Evolutionary conservation across 2,797 vertebrate species (phyloP).

Genomic region (Salarias fasciatus): DNA sequence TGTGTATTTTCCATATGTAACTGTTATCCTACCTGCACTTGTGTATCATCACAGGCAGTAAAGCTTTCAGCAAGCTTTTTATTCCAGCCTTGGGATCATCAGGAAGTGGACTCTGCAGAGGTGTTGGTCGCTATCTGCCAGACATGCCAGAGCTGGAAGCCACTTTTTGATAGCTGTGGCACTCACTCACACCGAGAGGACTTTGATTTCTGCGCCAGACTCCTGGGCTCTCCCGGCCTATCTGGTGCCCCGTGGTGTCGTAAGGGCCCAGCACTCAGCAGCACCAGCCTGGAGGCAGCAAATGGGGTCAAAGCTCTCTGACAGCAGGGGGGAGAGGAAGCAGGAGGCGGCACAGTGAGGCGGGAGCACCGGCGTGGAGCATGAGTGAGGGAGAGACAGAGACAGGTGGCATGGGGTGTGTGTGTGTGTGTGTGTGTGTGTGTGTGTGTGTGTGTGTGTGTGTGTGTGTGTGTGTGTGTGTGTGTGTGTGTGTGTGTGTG

Average conservation of each 20-base stretch:
- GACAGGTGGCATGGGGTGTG: slow-evolving; percentile 21
- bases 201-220: slow-evolving; percentile 71
- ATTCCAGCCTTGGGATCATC: slow-evolving; percentile 17
- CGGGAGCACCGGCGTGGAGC: neutral
- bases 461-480: slow-evolving; percentile 14
- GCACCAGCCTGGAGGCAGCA: slow-evolving; percentile 30
- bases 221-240: slow-evolving; percentile 53
- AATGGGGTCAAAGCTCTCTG: slow-evolving; percentile 15
- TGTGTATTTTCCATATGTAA: neutral
- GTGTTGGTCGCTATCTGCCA: slow-evolving; percentile 49
- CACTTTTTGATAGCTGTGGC: slow-evolving; percentile 56
- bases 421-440: slow-evolving; percentile 16
- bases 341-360: slow-evolving; percentile 18
- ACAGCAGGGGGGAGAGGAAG: slow-evolving; percentile 33
- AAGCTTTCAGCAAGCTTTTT: slow-evolving; percentile 40
- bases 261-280: slow-evolving; percentile 53
- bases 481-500: slow-evolving; percentile 15
- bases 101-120: slow-evolving; percentile 34
- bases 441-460: too few relatives aligned
- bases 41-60: slow-evolving; percentile 9
- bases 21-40: neutral
- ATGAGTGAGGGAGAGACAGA: slow-evolving; percentile 17
- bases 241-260: slow-evolving; percentile 53
- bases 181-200: slow-evolving; percentile 49
- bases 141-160: slow-evolving; percentile 54